phyloP scores from a whole-genome alignment of 2,888 invertebrate genomes.

The Pristionchus japonicus region DNA sequence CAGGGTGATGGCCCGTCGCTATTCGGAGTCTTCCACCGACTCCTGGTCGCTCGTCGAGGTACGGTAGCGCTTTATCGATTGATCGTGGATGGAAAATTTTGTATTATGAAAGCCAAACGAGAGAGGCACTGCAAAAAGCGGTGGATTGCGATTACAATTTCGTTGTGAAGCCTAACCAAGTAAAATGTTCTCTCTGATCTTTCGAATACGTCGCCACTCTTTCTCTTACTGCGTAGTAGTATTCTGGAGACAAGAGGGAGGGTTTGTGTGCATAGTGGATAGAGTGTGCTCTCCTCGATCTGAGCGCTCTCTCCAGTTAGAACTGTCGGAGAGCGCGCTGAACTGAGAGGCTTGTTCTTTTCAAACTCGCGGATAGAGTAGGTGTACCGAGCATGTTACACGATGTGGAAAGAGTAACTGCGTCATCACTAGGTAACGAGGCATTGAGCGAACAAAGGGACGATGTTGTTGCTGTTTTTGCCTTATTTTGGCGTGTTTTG shows the following conservation, averaged over 20 bases:
- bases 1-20: slow-evolving; percentile 47
- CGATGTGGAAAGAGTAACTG: too few relatives aligned
- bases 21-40: slow-evolving; percentile 52
- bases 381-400: neutral
- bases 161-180: neutral
- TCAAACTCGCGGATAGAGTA: too few relatives aligned
- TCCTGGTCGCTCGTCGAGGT: slow-evolving; percentile 51
- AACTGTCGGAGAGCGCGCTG: neutral
- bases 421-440: neutral
- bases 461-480: neutral
- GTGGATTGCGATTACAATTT: neutral
- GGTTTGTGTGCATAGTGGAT: neutral
- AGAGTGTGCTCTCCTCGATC: neutral
- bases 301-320: neutral
- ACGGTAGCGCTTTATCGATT: neutral
- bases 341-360: neutral
- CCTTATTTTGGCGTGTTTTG: neutral
- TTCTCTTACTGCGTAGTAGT: neutral
- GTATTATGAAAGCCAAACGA: neutral
- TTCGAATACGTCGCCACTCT: neutral
- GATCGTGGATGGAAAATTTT: neutral
- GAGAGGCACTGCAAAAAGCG: too few relatives aligned
- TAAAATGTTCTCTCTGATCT: neutral
- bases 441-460: neutral
- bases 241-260: neutral